These are phyloP conservation scores for Phanerotoma sp. DNA, from an alignment of 2,888 invertebrate species.

Conservation along the genomic window DNA sequence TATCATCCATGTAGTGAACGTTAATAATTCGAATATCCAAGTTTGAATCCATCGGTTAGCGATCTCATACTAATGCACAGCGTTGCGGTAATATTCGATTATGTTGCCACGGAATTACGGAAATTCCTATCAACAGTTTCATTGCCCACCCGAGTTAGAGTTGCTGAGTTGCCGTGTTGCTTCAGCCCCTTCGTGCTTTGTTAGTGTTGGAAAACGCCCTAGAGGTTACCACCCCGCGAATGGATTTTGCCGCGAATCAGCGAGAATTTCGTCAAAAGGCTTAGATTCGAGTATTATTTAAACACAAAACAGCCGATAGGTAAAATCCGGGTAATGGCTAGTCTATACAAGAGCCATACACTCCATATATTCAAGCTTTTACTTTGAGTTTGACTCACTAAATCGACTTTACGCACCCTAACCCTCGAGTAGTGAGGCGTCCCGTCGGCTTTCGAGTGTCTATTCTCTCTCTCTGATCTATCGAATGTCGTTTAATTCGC, in stretches of 20 bases:
- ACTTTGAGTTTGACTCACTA: conserved; percentile 10
- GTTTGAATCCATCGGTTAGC: conserved; percentile 24
- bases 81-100: conserved; percentile 29
- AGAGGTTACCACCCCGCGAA: not conserved
- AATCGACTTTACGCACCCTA: conserved; percentile 14
- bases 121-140: conserved; percentile 27
- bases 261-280: not conserved
- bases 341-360: not conserved
- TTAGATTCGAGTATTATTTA: not conserved
- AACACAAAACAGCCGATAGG: not conserved
- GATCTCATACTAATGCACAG: conserved; percentile 27
- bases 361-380: not conserved
- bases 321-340: not conserved
- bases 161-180: not conserved
- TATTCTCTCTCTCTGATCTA: conserved; percentile 4
- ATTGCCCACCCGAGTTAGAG: conserved; percentile 13
- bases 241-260: conserved; percentile 4
- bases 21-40: conserved; percentile 27
- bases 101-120: conserved; percentile 27
- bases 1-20: conserved; percentile 21
- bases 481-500: conserved; percentile 13
- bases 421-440: conserved; percentile 5
- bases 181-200: not conserved
- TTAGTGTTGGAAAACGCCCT: not conserved
- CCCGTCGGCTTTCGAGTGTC: conserved; percentile 11